Base-by-base conservation (phyloP, 2,797 vertebrate species). In the Tragopan temminckii region DNA sequence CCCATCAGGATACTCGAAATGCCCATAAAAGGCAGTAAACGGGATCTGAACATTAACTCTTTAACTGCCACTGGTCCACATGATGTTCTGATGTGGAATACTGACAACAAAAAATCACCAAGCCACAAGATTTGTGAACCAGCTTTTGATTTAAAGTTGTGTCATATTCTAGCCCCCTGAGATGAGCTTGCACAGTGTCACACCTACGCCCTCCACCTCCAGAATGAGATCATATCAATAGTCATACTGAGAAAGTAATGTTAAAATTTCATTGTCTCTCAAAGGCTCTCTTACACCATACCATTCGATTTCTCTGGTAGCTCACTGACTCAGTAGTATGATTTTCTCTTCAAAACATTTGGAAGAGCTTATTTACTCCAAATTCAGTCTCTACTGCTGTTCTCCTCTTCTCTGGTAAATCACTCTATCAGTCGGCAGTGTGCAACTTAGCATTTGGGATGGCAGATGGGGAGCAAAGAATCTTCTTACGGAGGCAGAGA, bases 401-500 rank as follows among this genome's bases (percentile, higher is more conserved):
- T 88, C 85, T 81, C 17, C 25, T 87, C 48, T 84, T 88, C 33
- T 75, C 66, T 93, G 77, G 70, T 93, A 95, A 91, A 89, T 67
- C 72, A 82, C 69, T 85, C 74, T 33, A 63, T 74, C 79, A 85
- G 84, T 90, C 90, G 81, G 94, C 85, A 94, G 71, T 20, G 48
- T 86, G 86, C 84, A 92, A 90, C 86, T 80, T 59, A 93, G 59
- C 94, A 91, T 94, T 94, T 96, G 90, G 86, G 79, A 90, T 89
- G 66, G 93, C 93, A 96, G 90, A 95, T 94, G 89, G 90, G 52
- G 53, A 89, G 80, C 0, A 24, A 94, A 94, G 80, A 81, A 94
- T 92, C 85, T 93, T 93, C 84, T 90, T 83, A 94, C 0, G 27
- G 70, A 96, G 90, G 64, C 92, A 90, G 75, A 35, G 55, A 94